A percentile compares a stretch with the other conserved stretches of the same genome.
phyloP scores from a whole-genome alignment of 2,797 vertebrate species.

The Sebastes paucispinis region DNA sequence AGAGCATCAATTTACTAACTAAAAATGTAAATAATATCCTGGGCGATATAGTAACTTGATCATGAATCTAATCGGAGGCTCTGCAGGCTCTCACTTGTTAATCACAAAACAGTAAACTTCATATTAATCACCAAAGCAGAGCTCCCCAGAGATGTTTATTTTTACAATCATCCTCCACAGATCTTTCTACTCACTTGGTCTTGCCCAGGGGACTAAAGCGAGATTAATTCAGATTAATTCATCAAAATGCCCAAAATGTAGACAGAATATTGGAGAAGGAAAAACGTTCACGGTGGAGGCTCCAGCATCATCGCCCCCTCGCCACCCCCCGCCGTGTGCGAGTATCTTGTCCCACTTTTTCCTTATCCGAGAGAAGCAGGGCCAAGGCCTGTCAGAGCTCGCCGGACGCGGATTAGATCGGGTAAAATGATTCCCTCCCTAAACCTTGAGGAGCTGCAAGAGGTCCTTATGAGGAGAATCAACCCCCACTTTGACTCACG shows the following conservation, averaged over 20 bases:
- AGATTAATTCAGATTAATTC: slow-evolving; percentile 47
- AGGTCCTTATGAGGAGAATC: slow-evolving; percentile 40
- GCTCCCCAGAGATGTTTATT: slow-evolving; percentile 31
- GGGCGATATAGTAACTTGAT: background rate
- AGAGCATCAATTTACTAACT: background rate
- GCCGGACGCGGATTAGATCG: slow-evolving; percentile 38
- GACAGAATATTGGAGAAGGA: background rate
- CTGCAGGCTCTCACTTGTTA: background rate
- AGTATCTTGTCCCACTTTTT: slow-evolving; percentile 50
- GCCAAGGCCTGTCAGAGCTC: slow-evolving; percentile 36
- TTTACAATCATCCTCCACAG: background rate
- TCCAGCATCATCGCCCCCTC: background rate
- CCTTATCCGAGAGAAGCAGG: slow-evolving; percentile 16
- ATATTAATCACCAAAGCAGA: slow-evolving; percentile 14
- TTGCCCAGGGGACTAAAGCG: background rate
- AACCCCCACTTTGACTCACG: slow-evolving; percentile 61
- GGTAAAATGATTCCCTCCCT: slow-evolving; percentile 17
- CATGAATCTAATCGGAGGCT: slow-evolving; percentile 26
- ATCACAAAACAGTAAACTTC: slow-evolving; percentile 28
- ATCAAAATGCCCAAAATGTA: slow-evolving; percentile 22
- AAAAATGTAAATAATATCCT: slow-evolving; percentile 1
- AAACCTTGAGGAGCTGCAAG: slow-evolving; percentile 50
- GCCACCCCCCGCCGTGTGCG: background rate
- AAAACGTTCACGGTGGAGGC: background rate
- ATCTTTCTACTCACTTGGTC: background rate